Conservation (phyloP, 2,113 vertebrate species). For the Neomonachus schauinslandi region DNA sequence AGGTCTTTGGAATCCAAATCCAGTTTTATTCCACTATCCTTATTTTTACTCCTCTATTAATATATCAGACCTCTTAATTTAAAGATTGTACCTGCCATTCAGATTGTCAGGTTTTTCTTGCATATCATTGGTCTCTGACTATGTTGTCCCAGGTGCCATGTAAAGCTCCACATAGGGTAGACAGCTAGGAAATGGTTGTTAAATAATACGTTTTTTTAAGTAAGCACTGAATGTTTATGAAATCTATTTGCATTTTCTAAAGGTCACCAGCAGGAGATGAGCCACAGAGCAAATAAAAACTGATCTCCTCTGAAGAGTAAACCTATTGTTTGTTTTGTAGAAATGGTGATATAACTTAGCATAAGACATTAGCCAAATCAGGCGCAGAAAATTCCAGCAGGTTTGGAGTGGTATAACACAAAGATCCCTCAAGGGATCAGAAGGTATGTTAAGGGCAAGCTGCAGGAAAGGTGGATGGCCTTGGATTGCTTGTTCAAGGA, state of each 20-base stretch:
- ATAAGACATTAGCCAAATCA: neutral
- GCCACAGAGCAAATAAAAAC: conserved; percentile 50
- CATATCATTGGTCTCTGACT: neutral
- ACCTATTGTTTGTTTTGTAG: conserved; percentile 53
- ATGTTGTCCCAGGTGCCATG: neutral
- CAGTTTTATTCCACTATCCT: neutral
- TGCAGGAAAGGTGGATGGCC: neutral
- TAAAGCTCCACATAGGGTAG: neutral
- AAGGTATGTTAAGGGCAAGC: neutral
- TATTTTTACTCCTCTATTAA: neutral
- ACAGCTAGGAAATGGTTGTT: neutral
- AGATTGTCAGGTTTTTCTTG: neutral
- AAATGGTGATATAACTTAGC: conserved; percentile 21
- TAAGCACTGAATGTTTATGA: neutral
- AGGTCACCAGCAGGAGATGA: conserved; percentile 55
- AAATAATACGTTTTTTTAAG: conserved; percentile 47
- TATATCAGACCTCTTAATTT: neutral
- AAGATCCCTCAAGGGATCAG: neutral
- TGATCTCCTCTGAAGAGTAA: conserved; percentile 32
- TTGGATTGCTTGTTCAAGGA: neutral
- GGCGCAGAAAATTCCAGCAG: neutral
- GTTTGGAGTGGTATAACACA: neutral
- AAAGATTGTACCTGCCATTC: neutral
- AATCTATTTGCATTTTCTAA: conserved; percentile 64
- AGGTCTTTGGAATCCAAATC: neutral